Evolutionary conservation across 2,888 invertebrate species (phyloP), one percentile per base, ranked within the genome.

Genomic region (Monochamus alternatus): DNA sequence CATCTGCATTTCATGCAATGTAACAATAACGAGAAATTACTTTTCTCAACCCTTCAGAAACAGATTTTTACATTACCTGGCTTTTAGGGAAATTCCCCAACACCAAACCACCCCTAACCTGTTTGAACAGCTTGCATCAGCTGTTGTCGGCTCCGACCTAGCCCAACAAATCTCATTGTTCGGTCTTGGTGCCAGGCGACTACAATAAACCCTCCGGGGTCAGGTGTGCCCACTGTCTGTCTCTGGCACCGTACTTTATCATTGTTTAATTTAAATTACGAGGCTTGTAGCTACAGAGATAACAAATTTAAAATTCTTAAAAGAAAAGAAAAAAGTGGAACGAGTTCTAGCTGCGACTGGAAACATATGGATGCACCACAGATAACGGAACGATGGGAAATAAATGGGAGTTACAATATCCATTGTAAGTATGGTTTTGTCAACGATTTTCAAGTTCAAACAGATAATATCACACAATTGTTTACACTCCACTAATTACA

Each of bases 41-140:
- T 7, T 38, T 38, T 38, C 38, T 38, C 4, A 38, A 38, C 38
- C 7, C 38, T 38, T 38, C 38, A 38, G 38, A 38, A 1, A 38
- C 38, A 38, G 38, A 38, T 59, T 60, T 30, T 10, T 22, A 55
- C 5, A 38, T 2, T 38, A 52, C 67, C 67, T 55, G 67, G n/a
- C n/a, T 55, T 55, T 31, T 52, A 47, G 31, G 52, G 66, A 59
- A 73, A 65, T 3, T 55, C 59, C 30, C 44, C 8, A 60, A 38
- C 58, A 47, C 44, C 47, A 4, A 69, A 58, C 67, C 60, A 73
- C 73, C 73, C 71, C 22, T 51, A 65, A 72, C 64, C 64, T 63
- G 72, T 72, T 55, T 47, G 59, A 73, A 66, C 73, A 73, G 47
- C 65, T 59, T 66, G 58, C 73, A 30, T 66, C 73, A 55, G 73